A percentile compares a stretch with the other conserved stretches of the same genome.
These are phyloP conservation scores for Myiagra hebetior DNA, from an alignment of 2,113 vertebrate genomes.

Conservation along the genomic window DNA sequence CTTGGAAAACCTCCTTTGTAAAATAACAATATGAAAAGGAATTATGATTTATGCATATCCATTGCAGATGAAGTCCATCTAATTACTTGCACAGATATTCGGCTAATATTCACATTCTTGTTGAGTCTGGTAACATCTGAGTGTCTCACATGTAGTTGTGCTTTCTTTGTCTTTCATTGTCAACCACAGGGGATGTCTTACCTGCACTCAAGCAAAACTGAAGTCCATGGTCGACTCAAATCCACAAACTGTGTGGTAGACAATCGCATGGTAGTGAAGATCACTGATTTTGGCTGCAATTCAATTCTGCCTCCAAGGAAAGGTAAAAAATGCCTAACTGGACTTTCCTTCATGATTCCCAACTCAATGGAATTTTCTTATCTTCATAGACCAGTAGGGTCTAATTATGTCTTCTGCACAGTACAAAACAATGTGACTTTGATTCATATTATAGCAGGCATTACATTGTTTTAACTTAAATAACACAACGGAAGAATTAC, in stretches of 20 bases:
- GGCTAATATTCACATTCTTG: neutral
- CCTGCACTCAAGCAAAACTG: slow-evolving; percentile 91
- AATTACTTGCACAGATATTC: neutral
- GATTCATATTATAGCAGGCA: neutral
- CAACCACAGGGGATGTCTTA: slow-evolving; percentile 92
- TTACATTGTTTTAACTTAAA: neutral
- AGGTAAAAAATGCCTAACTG: slow-evolving; percentile 67
- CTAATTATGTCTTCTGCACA: neutral
- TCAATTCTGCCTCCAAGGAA: slow-evolving; percentile 83
- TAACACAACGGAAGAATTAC: neutral
- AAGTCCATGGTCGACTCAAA: slow-evolving; percentile 90
- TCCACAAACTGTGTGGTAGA: slow-evolving; percentile 97
- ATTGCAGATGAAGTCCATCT: neutral
- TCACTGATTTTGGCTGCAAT: slow-evolving; percentile 95
- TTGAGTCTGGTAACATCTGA: neutral
- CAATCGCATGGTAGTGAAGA: slow-evolving; percentile 97
- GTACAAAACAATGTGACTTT: neutral
- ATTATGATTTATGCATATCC: neutral
- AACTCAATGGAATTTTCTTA: neutral
- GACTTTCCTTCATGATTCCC: neutral
- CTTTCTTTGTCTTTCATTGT: neutral
- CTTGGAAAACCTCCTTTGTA: neutral
- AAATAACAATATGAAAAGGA: neutral
- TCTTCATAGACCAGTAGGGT: neutral
- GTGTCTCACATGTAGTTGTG: neutral